Conservation (phyloP, 2,797 vertebrate species). For the Lithobates pipiens region DNA sequence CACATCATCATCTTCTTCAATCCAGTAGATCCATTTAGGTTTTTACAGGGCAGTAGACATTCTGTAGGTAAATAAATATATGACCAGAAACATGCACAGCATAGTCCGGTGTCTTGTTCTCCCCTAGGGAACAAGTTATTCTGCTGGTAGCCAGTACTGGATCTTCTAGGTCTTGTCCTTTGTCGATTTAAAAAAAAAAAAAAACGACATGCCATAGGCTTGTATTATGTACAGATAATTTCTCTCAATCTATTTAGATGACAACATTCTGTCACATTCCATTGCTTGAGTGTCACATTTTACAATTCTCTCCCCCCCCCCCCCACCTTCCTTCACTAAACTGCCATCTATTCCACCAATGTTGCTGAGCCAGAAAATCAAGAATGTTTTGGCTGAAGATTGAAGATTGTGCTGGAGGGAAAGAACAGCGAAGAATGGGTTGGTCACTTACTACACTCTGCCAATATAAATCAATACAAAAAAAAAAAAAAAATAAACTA, state of each 20-base stretch:
- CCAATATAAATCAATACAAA: neutral
- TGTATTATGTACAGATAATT: neutral
- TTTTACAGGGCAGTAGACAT: neutral
- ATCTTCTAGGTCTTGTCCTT: too few species aligned
- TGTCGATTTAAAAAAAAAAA: neutral
- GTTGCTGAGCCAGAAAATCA: conserved; percentile 48
- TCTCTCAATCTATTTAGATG: neutral
- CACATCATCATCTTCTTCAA: neutral
- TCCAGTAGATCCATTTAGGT: neutral
- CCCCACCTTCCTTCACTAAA: too few species aligned
- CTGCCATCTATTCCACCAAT: conserved; percentile 29
- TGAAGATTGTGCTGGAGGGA: neutral
- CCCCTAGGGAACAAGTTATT: neutral
- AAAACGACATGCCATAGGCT: neutral
- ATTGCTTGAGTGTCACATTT: neutral
- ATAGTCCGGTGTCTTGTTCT: neutral
- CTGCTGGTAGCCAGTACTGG: neutral
- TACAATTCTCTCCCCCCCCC: neutral
- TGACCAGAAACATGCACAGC: neutral
- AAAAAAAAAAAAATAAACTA: too few species aligned
- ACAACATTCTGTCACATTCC: neutral
- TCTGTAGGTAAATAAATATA: neutral
- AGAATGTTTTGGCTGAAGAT: conserved; percentile 13
- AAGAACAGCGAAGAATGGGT: neutral
- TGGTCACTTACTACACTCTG: neutral